Percentiles rank a stretch among this genome's conserved stretches.
phyloP scores from a whole-genome alignment of 2,113 vertebrate genomes.

The Reinhardtius hippoglossoides region DNA sequence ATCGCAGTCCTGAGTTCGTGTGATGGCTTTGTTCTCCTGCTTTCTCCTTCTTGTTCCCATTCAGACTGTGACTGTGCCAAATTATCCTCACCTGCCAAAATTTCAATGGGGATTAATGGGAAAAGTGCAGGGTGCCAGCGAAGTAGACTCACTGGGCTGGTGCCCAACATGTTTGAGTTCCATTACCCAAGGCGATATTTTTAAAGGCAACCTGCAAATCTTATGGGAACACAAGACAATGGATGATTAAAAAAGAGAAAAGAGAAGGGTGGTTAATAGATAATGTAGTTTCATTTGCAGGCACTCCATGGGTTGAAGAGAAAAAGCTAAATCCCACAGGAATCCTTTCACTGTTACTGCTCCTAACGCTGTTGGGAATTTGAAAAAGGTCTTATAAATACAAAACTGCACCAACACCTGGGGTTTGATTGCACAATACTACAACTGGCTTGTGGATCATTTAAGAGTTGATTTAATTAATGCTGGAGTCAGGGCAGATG shows the following conservation, averaged over 20 bases:
- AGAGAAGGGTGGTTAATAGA: conserved; percentile 7
- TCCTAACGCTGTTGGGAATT: not conserved
- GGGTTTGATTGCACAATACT: conserved; percentile 50
- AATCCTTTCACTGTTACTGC: conserved; percentile 10
- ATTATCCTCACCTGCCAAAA: conserved; percentile 69
- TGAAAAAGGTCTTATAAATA: not conserved
- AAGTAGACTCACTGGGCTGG: conserved; percentile 56
- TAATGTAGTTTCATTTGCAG: conserved; percentile 9
- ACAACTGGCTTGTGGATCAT: conserved; percentile 56
- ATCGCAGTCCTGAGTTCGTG: conserved; percentile 17
- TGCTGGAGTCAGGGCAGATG: conserved; percentile 57
- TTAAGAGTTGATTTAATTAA: conserved; percentile 69
- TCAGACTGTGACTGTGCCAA: conserved; percentile 51
- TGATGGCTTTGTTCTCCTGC: conserved; percentile 42
- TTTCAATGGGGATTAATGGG: conserved; percentile 67
- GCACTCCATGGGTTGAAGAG: not conserved
- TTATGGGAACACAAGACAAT: conserved; percentile 3
- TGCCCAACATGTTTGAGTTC: conserved; percentile 51
- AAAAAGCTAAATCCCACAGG: conserved; percentile 15
- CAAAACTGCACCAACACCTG: conserved; percentile 26
- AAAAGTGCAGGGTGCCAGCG: conserved; percentile 44
- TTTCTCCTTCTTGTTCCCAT: conserved; percentile 57
- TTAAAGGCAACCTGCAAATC: conserved; percentile 45
- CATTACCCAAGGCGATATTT: conserved; percentile 50
- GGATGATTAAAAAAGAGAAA: conserved; percentile 1